Percentiles rank a stretch among this genome's conserved stretches.
These are phyloP conservation scores for Vollenhovia emeryi DNA, from an alignment of 1,140 invertebrate species.

Conservation along the genomic window DNA sequence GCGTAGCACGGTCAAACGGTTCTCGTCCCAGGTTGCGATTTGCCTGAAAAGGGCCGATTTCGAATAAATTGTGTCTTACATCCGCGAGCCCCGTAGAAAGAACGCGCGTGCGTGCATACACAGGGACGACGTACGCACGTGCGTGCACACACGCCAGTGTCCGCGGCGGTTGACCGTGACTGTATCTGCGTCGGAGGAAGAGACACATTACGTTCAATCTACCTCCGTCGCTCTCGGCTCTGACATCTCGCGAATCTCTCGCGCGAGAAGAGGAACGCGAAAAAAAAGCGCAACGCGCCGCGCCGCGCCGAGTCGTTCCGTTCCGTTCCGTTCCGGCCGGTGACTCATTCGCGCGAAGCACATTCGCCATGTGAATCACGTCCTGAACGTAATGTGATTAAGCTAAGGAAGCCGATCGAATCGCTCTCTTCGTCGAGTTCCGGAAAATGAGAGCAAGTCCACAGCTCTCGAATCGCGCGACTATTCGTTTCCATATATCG, in stretches of 20 bases:
- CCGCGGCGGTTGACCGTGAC: slow-evolving; percentile 77
- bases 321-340: background rate
- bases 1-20: no score
- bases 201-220: slow-evolving; percentile 83
- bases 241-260: slow-evolving; percentile 58
- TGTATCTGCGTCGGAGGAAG: slow-evolving; percentile 83
- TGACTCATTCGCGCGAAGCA: slow-evolving; percentile 5
- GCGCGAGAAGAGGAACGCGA: slow-evolving; percentile 29
- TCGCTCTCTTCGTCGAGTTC: background rate
- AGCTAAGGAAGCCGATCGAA: background rate
- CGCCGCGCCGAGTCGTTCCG: background rate
- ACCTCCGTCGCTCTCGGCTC: slow-evolving; percentile 72
- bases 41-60: background rate
- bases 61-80: slow-evolving; percentile 15
- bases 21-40: no score
- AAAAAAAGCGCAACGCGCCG: slow-evolving; percentile 12
- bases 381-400: slow-evolving; percentile 13
- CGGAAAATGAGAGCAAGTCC: background rate
- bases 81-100: background rate
- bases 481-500: background rate
- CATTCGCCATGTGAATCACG: slow-evolving; percentile 7
- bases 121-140: background rate
- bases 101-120: background rate
- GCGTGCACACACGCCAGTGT: background rate
- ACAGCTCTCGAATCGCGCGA: background rate